Evolutionary conservation across 2,888 invertebrate genomes (phyloP), one percentile per base, ranked within the genome.

Genomic region (Subacronicta megacephala): DNA sequence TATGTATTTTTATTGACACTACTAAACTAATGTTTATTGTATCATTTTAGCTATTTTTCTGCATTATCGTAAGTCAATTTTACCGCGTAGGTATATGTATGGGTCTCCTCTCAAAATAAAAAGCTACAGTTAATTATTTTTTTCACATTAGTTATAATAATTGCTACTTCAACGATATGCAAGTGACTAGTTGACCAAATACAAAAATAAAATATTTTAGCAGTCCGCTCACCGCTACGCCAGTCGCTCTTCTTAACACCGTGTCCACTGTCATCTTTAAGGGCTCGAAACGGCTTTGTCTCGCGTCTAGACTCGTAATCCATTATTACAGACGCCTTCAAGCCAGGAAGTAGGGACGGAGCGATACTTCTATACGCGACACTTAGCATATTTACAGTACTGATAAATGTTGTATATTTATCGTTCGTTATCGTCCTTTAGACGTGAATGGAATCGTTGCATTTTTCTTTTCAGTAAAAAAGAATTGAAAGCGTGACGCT

Each of bases 271-370:
- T 49, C 67, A 70, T 58, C 64, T 77, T 75, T 67, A 85, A 87
- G 87, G 88, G 87, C 87, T 88, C 84, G 85, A 82, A 88, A 81
- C 86, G 86, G 88, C 90, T 91, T 90, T 90, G 91, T 90, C 90
- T 90, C 88, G 81, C 83, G 90, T 89, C 90, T 90, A 91, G 91
- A 89, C 91, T 89, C 86, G 89, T 92, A 92, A 92, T 93, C 91
- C 90, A 91, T 92, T 93, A 93, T 89, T 88, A 87, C 87, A 86
- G 82, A 85, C 88, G 83, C 88, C 83, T 81, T 82, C 80, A 75
- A 77, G 78, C 74, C 81, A 77, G 75, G 75, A 75, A 75, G 75
- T 77, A 78, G 82, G 85, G 86, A 86, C 88, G 82, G 80, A 76
- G 81, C 81, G 82, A 85, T 84, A 84, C 82, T 79, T 82, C 84